Conservation (phyloP, 2,797 vertebrate species). For the Octomys mimax region DNA sequence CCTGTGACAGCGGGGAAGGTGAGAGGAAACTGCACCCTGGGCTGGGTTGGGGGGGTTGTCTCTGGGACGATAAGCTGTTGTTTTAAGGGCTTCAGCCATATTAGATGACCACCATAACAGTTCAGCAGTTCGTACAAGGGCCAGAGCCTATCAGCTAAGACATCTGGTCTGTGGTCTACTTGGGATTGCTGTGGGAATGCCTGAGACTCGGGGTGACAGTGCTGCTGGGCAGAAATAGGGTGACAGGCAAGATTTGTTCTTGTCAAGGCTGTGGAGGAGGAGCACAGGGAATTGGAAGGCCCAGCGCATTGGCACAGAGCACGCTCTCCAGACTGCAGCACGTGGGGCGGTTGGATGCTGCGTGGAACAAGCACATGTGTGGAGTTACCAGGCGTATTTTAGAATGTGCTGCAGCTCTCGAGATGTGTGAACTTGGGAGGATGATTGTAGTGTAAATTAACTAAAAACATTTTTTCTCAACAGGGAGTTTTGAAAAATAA, state of each 20-base stretch:
- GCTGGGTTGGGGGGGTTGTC: no score
- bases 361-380: background rate
- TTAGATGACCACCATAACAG: no score
- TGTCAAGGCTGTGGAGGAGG: background rate
- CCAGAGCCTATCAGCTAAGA: no score
- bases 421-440: constrained; percentile 6
- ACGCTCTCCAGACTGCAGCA: background rate
- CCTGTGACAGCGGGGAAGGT: no score
- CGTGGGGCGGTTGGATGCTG: rapidly evolving
- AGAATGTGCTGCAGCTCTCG: background rate
- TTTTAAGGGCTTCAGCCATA: no score
- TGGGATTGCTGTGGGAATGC: background rate
- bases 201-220: background rate
- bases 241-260: background rate
- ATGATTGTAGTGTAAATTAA: background rate
- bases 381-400: background rate
- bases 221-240: background rate
- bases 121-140: no score
- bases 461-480: constrained; percentile 60
- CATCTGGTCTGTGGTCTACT: background rate
- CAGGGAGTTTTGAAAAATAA: constrained; percentile 98
- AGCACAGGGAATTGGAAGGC: background rate
- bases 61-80: no score
- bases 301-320: background rate
- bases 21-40: no score